Conservation (phyloP, 2,888 invertebrate species). For the Platerodrilus igneus region DNA sequence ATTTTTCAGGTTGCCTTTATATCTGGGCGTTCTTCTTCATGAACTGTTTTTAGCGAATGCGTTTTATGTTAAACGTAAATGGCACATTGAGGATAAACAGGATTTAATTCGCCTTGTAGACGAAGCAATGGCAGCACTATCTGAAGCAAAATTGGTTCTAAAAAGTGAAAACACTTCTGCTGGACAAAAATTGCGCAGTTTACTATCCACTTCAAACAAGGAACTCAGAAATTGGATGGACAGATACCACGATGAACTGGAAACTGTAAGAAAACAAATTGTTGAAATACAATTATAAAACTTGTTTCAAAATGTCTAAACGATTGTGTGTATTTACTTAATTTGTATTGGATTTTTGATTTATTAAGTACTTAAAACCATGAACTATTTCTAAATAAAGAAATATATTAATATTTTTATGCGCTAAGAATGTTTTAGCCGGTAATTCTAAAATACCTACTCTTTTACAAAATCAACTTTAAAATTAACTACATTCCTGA, state of each 20-base stretch:
- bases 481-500: too few species aligned
- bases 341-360: too few species aligned
- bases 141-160: constrained; percentile 48
- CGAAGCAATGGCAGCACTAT: constrained; percentile 50
- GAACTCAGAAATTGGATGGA: constrained; percentile 51
- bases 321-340: too few species aligned
- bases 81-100: constrained; percentile 46
- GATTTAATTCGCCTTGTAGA: constrained; percentile 46
- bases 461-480: too few species aligned
- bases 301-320: not conserved
- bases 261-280: constrained; percentile 15
- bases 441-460: too few species aligned
- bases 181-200: constrained; percentile 52
- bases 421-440: too few species aligned
- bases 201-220: constrained; percentile 50
- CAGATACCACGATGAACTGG: constrained; percentile 43
- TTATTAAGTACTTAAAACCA: too few species aligned
- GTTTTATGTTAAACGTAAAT: constrained; percentile 49
- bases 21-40: constrained; percentile 71
- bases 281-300: too few species aligned
- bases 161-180: constrained; percentile 55
- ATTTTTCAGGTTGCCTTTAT: constrained; percentile 62
- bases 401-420: too few species aligned
- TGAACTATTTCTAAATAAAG: too few species aligned
- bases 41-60: constrained; percentile 61